Evolutionary conservation across 1,140 invertebrate genomes (phyloP).

Genomic region (Planococcus citri): DNA sequence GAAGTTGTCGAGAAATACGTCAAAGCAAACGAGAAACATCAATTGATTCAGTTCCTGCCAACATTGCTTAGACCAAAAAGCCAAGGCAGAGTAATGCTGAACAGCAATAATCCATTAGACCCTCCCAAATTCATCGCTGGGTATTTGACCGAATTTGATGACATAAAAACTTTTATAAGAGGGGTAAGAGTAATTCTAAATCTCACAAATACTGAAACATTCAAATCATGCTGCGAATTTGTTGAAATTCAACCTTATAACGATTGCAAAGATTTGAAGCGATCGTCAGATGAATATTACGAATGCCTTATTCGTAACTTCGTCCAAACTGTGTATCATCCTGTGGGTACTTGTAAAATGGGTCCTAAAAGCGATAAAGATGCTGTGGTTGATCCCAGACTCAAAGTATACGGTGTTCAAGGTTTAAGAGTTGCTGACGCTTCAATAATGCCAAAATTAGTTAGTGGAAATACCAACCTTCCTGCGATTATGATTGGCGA

Average conservation of each 20-base stretch:
- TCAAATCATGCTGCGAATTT: too few species aligned
- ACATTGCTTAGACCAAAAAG: conserved; percentile 63
- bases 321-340: conserved; percentile 46
- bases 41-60: conserved; percentile 53
- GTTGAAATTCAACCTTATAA: too few species aligned
- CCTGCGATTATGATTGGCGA: too few species aligned
- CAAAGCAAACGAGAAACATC: conserved; percentile 26
- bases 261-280: background rate
- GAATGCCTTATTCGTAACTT: too few species aligned
- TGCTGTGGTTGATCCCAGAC: too few species aligned
- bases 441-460: too few species aligned
- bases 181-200: conserved; percentile 32
- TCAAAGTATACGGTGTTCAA: too few species aligned
- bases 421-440: too few species aligned
- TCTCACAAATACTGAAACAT: conserved; percentile 32
- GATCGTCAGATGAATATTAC: conserved; percentile 3
- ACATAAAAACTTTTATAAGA: conserved; percentile 38
- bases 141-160: too few species aligned
- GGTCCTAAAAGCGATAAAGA: too few species aligned
- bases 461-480: too few species aligned
- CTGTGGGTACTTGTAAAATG: conserved; percentile 60
- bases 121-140: conserved; percentile 51
- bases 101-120: conserved; percentile 40
- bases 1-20: background rate
- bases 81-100: conserved; percentile 45